Evolutionary conservation across 1,140 invertebrate genomes (phyloP).

Genomic region (Venturia canescens): DNA sequence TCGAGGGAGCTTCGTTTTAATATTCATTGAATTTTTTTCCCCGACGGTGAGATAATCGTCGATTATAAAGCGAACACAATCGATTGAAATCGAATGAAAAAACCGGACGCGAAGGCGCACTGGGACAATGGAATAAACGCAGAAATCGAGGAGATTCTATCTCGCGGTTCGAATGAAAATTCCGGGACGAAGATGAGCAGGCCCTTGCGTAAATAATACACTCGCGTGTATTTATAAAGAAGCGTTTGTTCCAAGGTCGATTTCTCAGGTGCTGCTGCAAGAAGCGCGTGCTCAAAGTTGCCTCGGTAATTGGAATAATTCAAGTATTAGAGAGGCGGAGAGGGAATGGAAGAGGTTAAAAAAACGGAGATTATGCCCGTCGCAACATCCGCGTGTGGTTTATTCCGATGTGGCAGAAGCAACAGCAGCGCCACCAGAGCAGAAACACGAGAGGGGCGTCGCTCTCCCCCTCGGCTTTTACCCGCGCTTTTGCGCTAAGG

Average conservation of each 20-base stretch:
- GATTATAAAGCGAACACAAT: not conserved
- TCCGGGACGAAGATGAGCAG: not conserved
- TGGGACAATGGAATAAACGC: not conserved
- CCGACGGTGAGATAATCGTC: not conserved
- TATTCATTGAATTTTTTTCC: too few species aligned
- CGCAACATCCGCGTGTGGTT: not conserved
- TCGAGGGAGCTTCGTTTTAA: too few species aligned
- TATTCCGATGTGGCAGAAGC: not conserved
- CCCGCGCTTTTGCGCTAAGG: not conserved
- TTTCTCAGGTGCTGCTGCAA: not conserved
- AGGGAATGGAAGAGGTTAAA: not conserved
- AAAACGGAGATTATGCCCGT: not conserved
- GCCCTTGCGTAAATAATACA: not conserved
- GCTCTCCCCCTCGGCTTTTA: not conserved
- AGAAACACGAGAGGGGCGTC: conserved; percentile 16
- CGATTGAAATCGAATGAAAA: not conserved
- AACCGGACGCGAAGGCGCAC: not conserved
- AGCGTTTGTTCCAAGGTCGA: not conserved
- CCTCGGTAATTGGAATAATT: not conserved
- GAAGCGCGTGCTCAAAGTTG: not conserved
- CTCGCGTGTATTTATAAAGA: too few species aligned
- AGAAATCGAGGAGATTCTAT: too few species aligned
- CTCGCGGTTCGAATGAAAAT: not conserved
- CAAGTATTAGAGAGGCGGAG: not conserved
- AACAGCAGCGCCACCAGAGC: too few species aligned